Evolutionary conservation across 2,113 vertebrate genomes (phyloP), one percentile per base, ranked within the genome.

Genomic region (Butorides virescens): DNA sequence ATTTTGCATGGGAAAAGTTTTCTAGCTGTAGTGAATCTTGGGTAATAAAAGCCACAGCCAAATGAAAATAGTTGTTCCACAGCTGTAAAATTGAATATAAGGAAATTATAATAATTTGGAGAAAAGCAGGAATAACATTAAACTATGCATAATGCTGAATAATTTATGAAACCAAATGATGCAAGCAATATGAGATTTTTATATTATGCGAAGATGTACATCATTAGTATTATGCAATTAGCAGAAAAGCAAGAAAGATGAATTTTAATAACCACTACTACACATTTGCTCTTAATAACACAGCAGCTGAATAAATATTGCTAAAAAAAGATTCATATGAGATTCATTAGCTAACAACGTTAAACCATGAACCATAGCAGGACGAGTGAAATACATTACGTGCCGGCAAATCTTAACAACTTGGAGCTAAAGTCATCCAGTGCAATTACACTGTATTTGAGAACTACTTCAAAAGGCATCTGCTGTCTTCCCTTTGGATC

Each of bases 11-110:
- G 2, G 99, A 99, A 86, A 99, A 99, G 94, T 99, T 99, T 98
- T 99, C 99, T 88, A 99, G 98, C 97, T 99, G 99, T 96, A 99
- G 98, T 82, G 99, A 99, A 94, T 99, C 99, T 96, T 99, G 99
- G 88, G 99, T 99, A 98, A 99, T 99, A 96, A 99, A 99, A 73
- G 99, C 99, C 97, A 99, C 99, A 9, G 99, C 99, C 98, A 99
- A 98, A 98, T 99, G 99, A 98, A 99, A 99, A 97, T 99, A 99
- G 98, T 99, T 99, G 98, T 99, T 99, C 99, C 99, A 99, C 87
- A 99, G 98, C 99, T 99, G 98, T 88, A 97, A 98, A 97, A 97
- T 92, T 79, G 77, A 97, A 97, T 93, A 90, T 59, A 56, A 90
- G 66, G 78, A 95, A 96, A 90, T 90, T 61, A 86, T 76, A 95